These are phyloP conservation scores for Eunapius fragilis DNA, from an alignment of 37 sponge, comb jelly and placozoan species.

Conservation along the genomic window DNA sequence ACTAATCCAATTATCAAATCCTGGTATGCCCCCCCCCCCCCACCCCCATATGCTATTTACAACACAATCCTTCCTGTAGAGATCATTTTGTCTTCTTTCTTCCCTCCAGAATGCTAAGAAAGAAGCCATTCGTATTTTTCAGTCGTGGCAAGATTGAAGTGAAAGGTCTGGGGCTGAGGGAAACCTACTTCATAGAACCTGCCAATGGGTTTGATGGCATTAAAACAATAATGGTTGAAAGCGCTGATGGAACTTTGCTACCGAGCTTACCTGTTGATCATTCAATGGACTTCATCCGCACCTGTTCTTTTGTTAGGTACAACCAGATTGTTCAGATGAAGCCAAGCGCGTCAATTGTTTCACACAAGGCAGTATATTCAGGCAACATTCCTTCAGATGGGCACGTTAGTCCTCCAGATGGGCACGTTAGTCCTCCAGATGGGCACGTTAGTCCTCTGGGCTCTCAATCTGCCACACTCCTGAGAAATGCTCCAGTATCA, in stretches of 20 bases:
- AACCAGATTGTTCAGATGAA: not conserved
- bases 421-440: too few species aligned
- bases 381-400: too few species aligned
- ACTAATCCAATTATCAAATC: too few species aligned
- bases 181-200: constrained; percentile 58
- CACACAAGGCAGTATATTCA: not conserved
- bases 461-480: too few species aligned
- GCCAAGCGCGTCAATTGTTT: not conserved
- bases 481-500: too few species aligned
- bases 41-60: too few species aligned
- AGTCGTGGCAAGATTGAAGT: constrained; percentile 48
- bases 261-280: not conserved
- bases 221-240: not conserved
- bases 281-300: not conserved
- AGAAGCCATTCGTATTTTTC: constrained; percentile 23
- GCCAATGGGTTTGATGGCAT: not conserved
- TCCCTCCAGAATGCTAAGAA: constrained; percentile 12
- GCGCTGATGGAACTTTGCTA: not conserved
- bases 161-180: constrained; percentile 45
- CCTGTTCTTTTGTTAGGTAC: not conserved
- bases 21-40: too few species aligned
- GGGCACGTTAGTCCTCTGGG: too few species aligned
- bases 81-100: not conserved
- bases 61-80: too few species aligned
- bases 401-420: too few species aligned